Percentiles rank a stretch among this genome's conserved stretches.
Evolutionary conservation across 2,113 vertebrate species (phyloP).

Genomic region (Pygathrix nemaeus): DNA sequence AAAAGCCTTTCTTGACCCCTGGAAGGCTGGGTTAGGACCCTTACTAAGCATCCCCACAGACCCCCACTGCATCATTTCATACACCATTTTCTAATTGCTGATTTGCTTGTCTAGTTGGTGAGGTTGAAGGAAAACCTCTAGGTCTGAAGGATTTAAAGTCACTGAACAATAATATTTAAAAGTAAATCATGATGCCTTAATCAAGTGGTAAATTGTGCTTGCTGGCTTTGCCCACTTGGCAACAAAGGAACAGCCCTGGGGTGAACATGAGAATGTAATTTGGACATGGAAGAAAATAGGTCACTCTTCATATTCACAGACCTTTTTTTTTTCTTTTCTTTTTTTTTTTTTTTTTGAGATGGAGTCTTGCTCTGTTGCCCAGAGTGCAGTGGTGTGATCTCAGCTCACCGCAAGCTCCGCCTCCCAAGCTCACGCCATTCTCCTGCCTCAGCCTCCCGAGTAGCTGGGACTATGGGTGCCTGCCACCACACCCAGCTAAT

Average conservation of each 20-base stretch:
- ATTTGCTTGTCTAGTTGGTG: not conserved
- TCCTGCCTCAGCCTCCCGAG: too few relatives aligned
- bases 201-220: not conserved
- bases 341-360: slow-evolving; percentile 45
- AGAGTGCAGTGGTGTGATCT: too few relatives aligned
- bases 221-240: slow-evolving; percentile 1
- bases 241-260: not conserved
- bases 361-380: too few relatives aligned
- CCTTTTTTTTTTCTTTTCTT: slow-evolving; percentile 51
- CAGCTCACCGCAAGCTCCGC: too few relatives aligned
- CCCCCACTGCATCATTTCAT: not conserved
- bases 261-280: slow-evolving; percentile 24
- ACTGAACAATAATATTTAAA: not conserved
- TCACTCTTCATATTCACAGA: slow-evolving; percentile 1
- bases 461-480: too few relatives aligned
- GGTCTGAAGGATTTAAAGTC: not conserved
- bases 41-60: not conserved
- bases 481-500: too few relatives aligned
- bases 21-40: not conserved
- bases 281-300: slow-evolving; percentile 45
- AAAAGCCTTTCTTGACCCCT: not conserved
- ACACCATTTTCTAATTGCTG: not conserved
- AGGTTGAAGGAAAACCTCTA: not conserved
- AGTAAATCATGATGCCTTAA: not conserved
- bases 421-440: too few relatives aligned